Conservation (phyloP, 2,888 invertebrate species). For the Colostygia pectinataria region DNA sequence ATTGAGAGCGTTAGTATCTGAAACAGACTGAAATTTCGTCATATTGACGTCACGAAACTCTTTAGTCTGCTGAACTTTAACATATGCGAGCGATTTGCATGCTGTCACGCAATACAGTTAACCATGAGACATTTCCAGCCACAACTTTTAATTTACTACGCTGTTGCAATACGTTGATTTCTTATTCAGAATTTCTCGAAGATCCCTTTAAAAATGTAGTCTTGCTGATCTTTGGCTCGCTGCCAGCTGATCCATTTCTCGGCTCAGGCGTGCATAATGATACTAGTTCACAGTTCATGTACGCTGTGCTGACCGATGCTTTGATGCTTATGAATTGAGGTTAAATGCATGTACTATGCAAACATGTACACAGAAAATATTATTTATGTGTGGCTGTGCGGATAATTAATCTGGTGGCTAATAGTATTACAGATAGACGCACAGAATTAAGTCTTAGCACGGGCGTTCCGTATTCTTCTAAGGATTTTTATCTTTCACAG, state of each 20-base stretch:
- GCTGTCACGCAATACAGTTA: constrained; percentile 69
- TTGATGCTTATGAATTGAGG: constrained; percentile 71
- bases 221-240: constrained; percentile 55
- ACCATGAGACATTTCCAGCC: constrained; percentile 63
- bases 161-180: constrained; percentile 38
- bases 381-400: constrained; percentile 66
- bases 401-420: constrained; percentile 69
- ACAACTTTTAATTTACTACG: constrained; percentile 62
- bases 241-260: constrained; percentile 76
- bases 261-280: constrained; percentile 62
- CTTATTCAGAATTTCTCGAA: constrained; percentile 53
- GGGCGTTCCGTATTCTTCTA: constrained; percentile 42
- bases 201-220: constrained; percentile 50
- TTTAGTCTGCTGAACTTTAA: constrained; percentile 52
- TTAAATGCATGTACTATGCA: constrained; percentile 58
- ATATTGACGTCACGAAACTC: constrained; percentile 49
- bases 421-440: constrained; percentile 51
- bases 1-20: constrained; percentile 11
- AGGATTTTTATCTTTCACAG: constrained; percentile 4
- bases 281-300: constrained; percentile 76
- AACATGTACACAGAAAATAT: constrained; percentile 60
- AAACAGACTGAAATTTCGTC: constrained; percentile 35
- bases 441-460: constrained; percentile 43
- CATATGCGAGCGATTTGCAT: constrained; percentile 61
- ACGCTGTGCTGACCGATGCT: constrained; percentile 66